Percentiles rank a stretch among this genome's conserved stretches.
These are phyloP conservation scores for Mormyrus hasselquistii DNA, from an alignment of 2,797 vertebrate genomes.

Conservation along the genomic window DNA sequence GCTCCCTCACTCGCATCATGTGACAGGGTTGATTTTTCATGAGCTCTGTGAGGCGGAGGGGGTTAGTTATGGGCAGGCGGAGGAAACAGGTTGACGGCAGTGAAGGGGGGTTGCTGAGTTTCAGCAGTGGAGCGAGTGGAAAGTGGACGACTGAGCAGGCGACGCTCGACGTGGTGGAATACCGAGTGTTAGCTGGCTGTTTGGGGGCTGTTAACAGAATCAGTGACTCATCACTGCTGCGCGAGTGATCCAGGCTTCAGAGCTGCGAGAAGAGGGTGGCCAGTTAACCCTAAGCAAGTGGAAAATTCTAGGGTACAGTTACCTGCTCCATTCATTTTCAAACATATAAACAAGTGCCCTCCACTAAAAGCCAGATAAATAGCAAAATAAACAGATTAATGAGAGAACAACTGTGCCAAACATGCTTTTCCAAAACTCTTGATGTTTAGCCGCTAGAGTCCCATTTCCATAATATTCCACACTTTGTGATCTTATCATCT, in stretches of 20 bases:
- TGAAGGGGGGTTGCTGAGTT: not conserved
- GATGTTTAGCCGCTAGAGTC: not conserved
- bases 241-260: not conserved
- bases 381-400: not conserved
- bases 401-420: not conserved
- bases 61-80: not conserved
- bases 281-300: not conserved
- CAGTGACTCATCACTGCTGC: not conserved
- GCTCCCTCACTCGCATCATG: not conserved
- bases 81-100: not conserved
- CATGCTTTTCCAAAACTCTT: not conserved
- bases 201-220: not conserved
- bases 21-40: conserved; percentile 13
- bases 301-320: not conserved
- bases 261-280: not conserved
- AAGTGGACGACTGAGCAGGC: too few relatives aligned
- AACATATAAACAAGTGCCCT: not conserved
- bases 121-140: not conserved
- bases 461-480: not conserved
- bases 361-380: not conserved
- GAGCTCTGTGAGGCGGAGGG: not conserved
- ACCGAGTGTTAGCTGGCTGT: not conserved
- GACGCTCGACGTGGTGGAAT: not conserved
- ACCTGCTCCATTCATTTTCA: not conserved
- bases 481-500: conserved; percentile 10